Percentiles rank a stretch among this genome's conserved stretches.
Evolutionary conservation across 2,888 invertebrate species (phyloP).

Genomic region (Aleiodes leptofemur): DNA sequence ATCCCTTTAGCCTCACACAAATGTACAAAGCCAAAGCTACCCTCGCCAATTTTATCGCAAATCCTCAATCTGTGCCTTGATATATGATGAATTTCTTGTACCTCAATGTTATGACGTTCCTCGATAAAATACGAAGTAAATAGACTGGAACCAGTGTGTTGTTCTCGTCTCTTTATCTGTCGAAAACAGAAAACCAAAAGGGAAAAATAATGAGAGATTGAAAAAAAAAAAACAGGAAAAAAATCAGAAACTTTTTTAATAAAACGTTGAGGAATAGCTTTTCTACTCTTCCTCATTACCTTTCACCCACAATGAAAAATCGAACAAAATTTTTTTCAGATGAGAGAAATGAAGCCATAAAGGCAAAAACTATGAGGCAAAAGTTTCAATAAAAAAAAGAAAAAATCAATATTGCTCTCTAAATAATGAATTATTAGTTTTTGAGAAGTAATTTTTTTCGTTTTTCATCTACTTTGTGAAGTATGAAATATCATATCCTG

Average conservation of each 20-base stretch:
- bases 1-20: conserved; percentile 87
- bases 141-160: conserved; percentile 82
- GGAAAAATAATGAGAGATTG: no score
- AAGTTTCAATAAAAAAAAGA: conserved; percentile 13
- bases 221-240: conserved; percentile 83
- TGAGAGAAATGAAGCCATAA: conserved; percentile 8
- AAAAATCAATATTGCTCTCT: conserved; percentile 1
- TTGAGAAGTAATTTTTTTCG: no score
- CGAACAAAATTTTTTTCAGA: conserved; percentile 8
- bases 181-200: conserved; percentile 46
- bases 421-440: conserved; percentile 8
- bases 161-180: conserved; percentile 81
- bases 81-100: conserved; percentile 76
- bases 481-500: no score
- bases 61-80: conserved; percentile 89
- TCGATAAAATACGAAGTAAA: conserved; percentile 86
- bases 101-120: conserved; percentile 75
- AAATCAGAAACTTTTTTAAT: conserved; percentile 81
- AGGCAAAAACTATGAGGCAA: not conserved
- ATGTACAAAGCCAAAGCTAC: conserved; percentile 91
- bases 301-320: conserved; percentile 18
- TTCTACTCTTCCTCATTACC: conserved; percentile 13
- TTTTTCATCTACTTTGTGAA: no score
- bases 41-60: conserved; percentile 90
- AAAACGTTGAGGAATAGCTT: conserved; percentile 20